Conservation (phyloP, 2,797 vertebrate genomes). For the Siniperca obscura region DNA sequence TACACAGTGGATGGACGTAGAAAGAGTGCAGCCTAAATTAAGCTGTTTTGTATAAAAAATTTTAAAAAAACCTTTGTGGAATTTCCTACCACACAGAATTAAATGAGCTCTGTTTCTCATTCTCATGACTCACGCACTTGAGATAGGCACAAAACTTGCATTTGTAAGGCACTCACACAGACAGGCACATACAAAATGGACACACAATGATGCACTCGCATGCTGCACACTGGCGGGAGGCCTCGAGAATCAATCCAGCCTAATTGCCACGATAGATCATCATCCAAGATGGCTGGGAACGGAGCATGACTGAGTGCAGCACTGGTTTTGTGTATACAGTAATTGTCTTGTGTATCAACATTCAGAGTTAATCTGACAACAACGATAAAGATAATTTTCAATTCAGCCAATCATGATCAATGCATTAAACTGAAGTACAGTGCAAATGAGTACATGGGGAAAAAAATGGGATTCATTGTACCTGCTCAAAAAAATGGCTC, state of each 20-base stretch:
- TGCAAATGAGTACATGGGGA: not conserved
- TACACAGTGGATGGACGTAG: constrained; percentile 11
- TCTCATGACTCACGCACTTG: constrained; percentile 27
- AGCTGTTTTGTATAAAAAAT: constrained; percentile 42
- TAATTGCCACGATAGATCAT: constrained; percentile 55
- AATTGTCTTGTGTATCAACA: constrained; percentile 61
- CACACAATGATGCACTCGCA: constrained; percentile 18
- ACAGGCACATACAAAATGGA: not conserved
- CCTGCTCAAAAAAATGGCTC: not conserved
- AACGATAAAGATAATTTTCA: constrained; percentile 36
- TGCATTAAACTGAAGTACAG: not conserved
- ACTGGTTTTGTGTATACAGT: constrained; percentile 58
- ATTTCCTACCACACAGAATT: constrained; percentile 49
- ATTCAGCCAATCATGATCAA: constrained; percentile 32
- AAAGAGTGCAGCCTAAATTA: constrained; percentile 46
- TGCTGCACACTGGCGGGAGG: constrained; percentile 27
- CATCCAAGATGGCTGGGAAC: constrained; percentile 55
- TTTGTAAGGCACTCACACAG: constrained; percentile 20
- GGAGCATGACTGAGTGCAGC: constrained; percentile 53
- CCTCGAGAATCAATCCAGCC: constrained; percentile 40
- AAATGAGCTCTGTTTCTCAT: constrained; percentile 64
- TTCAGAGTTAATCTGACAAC: constrained; percentile 63
- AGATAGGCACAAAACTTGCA: constrained; percentile 19
- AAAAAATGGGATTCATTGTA: not conserved
- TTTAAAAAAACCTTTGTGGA: constrained; percentile 24